Conservation (phyloP, 2,888 invertebrate species). For the Tryphoninae sp. region DNA sequence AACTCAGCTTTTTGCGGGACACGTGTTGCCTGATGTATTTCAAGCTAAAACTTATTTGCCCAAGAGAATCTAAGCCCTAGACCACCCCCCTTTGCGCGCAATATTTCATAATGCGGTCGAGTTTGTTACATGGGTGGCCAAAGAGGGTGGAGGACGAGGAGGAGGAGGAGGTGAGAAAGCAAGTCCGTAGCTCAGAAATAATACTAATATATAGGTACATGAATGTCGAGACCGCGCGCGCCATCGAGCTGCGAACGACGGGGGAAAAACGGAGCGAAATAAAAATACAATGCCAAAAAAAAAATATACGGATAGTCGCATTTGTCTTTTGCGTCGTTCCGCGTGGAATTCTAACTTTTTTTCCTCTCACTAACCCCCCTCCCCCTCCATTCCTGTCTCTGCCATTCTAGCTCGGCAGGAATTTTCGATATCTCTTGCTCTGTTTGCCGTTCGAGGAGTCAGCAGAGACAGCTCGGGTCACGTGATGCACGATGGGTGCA, state of each 20-base stretch:
- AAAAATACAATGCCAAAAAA: not conserved
- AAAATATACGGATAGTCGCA: not conserved
- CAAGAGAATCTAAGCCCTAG: slow-evolving; percentile 65
- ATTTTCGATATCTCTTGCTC: not conserved
- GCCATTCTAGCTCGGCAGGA: too few species aligned
- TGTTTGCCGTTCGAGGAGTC: slow-evolving; percentile 1
- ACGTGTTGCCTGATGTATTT: slow-evolving; percentile 77
- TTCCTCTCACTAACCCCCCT: not conserved
- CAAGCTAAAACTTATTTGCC: slow-evolving; percentile 75
- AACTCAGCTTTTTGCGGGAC: slow-evolving; percentile 77
- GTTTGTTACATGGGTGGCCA: slow-evolving; percentile 31
- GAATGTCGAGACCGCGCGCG: not conserved
- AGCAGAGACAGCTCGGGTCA: not conserved
- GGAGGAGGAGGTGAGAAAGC: not conserved
- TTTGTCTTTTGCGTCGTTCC: not conserved
- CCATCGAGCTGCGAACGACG: not conserved
- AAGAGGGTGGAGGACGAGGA: slow-evolving; percentile 1
- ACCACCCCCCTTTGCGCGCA: slow-evolving; percentile 13
- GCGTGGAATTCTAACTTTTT: slow-evolving; percentile 5
- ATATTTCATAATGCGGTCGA: slow-evolving; percentile 62
- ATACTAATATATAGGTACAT: slow-evolving; percentile 3
- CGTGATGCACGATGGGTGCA: slow-evolving; percentile 5
- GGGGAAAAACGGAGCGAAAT: not conserved
- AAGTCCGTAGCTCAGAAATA: not conserved
- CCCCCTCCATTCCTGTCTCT: not conserved